Conservation (phyloP, 2,888 invertebrate species). For the Eupithecia abbreviata region DNA sequence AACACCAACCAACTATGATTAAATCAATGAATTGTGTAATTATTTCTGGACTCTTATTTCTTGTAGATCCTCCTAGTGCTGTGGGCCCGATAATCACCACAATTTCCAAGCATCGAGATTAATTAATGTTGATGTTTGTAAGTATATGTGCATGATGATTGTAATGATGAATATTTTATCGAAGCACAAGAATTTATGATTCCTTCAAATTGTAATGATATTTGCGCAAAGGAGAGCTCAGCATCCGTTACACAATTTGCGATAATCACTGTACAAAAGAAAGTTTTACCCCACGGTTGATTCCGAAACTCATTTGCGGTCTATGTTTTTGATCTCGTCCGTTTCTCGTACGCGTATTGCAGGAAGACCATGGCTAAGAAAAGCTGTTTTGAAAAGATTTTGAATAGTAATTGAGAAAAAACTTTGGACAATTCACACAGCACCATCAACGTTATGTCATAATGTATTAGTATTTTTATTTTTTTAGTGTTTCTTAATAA, state of each 20-base stretch:
- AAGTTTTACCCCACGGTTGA: slow-evolving; percentile 66
- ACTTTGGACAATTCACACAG: no score
- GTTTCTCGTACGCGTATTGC: slow-evolving; percentile 56
- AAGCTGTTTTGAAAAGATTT: background rate
- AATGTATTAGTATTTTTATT: no score
- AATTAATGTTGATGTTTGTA: background rate
- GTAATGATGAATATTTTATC: background rate
- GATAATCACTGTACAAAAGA: slow-evolving; percentile 74
- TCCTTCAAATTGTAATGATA: slow-evolving; percentile 56
- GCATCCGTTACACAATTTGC: slow-evolving; percentile 76
- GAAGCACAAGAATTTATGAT: background rate
- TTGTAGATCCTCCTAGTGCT: background rate
- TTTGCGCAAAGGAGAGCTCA: slow-evolving; percentile 59
- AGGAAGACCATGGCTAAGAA: slow-evolving; percentile 43
- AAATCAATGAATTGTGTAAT: background rate
- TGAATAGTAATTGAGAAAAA: background rate
- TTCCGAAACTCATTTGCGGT: slow-evolving; percentile 77
- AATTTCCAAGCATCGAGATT: background rate
- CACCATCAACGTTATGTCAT: no score
- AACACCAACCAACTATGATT: background rate
- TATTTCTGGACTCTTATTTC: background rate
- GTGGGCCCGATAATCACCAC: background rate
- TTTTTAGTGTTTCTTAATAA: background rate
- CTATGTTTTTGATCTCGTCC: slow-evolving; percentile 69
- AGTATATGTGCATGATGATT: background rate